Evolutionary conservation across 1,140 invertebrate species (phyloP), one percentile per base, ranked within the genome.

Genomic region (Scaptomyza pallida): DNA sequence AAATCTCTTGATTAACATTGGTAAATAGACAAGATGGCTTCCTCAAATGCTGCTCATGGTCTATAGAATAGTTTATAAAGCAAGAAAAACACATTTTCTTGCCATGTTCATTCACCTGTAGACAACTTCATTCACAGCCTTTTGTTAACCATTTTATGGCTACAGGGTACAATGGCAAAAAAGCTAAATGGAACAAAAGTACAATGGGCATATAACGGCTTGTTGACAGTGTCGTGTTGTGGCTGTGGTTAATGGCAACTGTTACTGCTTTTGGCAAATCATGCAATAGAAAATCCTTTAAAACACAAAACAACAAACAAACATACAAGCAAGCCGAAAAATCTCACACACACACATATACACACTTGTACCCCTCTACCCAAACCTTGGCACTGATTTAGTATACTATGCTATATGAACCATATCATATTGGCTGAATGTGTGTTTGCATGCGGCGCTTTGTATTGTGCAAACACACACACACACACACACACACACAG

Each of bases 221-320:
- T 69, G 74, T 75, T 76, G 77, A 61, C 70, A 61, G 72, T 68
- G 50, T 79, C 76, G 60, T 61, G 60, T 61, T 72, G 76, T 63
- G 72, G 72, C 45, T 40, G 37, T 45, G 69, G 59, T 62, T 55
- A 70, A 70, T 70, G 64, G 50, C 17, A 59, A 63, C 56, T 76
- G 65, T 59, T 33, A 60, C 40, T 60, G 54, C 50, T 63, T 47
- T 41, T 15, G 52, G 72, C 65, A 69, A 65, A 63, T 78, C 72
- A 78, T 71, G 72, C 55, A 47, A 72, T 63, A 43, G 60, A 56
- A n/a, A 75, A 51, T 64, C 48, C 50, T 50, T 68, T 81, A 81
- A 77, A 74, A 50, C 48, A 44, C 62, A 68, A 77, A 74, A 63
- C 51, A 75, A 60, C 37, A 65, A 65, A 79, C 41, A 75, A 71